Conservation (phyloP, 2,113 vertebrate species). For the Crotalus tigris region DNA sequence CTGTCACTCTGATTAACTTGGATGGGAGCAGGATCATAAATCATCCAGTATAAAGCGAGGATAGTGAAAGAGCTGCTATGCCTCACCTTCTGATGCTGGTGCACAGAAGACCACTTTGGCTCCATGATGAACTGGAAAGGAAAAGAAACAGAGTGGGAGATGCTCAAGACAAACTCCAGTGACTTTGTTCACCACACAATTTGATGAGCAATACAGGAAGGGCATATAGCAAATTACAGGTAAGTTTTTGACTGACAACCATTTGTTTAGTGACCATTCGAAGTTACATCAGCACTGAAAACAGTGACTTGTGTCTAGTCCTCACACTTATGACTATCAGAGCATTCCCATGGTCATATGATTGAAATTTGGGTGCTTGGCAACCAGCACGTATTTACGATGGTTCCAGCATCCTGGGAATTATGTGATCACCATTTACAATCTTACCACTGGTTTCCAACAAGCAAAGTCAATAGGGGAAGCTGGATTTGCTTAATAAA, state of each 20-base stretch:
- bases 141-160: neutral
- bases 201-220: neutral
- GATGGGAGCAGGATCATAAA: neutral
- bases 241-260: neutral
- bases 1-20: neutral
- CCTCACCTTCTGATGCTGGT: constrained; percentile 32
- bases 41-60: neutral
- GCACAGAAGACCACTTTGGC: constrained; percentile 42
- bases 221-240: neutral
- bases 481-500: neutral
- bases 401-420: neutral
- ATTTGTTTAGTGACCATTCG: neutral
- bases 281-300: neutral
- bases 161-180: neutral
- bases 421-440: neutral
- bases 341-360: neutral
- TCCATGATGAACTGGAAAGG: neutral
- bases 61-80: neutral
- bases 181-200: neutral
- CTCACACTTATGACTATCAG: neutral
- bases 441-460: neutral
- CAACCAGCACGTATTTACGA: neutral
- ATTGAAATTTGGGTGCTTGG: neutral
- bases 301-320: neutral
- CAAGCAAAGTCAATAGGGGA: neutral